Evolutionary conservation across 2,888 invertebrate genomes (phyloP).

Genomic region (Scaptomyza polygonia): DNA sequence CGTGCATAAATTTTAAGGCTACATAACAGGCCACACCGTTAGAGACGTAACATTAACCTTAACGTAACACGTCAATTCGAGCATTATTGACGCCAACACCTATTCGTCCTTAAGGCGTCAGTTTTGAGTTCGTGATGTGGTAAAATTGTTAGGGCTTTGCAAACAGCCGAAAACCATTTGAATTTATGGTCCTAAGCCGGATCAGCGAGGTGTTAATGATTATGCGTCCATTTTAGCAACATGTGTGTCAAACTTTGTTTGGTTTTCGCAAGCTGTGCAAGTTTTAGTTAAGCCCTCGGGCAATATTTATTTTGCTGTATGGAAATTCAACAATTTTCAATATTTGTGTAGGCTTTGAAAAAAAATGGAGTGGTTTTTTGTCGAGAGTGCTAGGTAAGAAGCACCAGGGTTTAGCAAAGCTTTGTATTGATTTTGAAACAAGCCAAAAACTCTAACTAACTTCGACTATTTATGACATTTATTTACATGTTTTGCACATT

Average conservation of each 20-base stretch:
- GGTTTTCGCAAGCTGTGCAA: constrained; percentile 3
- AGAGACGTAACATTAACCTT: constrained; percentile 38
- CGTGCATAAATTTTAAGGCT: constrained; percentile 64
- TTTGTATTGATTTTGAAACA: background rate
- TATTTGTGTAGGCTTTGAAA: background rate
- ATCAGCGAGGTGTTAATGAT: constrained; percentile 70
- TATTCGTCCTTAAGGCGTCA: constrained; percentile 21
- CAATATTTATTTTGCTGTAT: constrained; percentile 32
- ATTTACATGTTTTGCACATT: background rate
- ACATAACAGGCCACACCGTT: constrained; percentile 45
- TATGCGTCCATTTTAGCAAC: constrained; percentile 31
- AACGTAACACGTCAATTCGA: constrained; percentile 51
- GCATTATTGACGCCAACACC: constrained; percentile 60
- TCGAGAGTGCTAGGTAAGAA: background rate
- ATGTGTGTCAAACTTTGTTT: constrained; percentile 19
- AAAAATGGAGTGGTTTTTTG: no score
- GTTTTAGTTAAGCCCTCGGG: constrained; percentile 24
- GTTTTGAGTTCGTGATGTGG: constrained; percentile 25
- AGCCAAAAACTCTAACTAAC: background rate
- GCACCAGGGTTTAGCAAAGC: no score
- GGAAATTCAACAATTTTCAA: constrained; percentile 26
- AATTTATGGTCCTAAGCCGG: constrained; percentile 31
- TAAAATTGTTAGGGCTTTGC: constrained; percentile 28
- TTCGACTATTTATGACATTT: background rate
- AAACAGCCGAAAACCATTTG: constrained; percentile 43